Evolutionary conservation across 2,888 invertebrate genomes (phyloP).

Genomic region (Aspidapion aeneum): DNA sequence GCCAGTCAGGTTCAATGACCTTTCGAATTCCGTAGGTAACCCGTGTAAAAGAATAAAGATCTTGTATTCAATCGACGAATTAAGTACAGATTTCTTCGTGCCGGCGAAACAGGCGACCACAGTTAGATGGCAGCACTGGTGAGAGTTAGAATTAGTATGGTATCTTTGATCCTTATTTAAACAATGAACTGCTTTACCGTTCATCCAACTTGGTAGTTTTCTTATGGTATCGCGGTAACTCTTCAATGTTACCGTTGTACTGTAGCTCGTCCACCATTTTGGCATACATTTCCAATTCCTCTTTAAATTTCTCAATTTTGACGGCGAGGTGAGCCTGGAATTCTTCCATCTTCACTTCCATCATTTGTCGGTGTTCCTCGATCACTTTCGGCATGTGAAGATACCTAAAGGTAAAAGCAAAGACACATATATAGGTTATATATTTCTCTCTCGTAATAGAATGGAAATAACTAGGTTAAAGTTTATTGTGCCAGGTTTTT

Average conservation of each 20-base stretch:
- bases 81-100: too few species aligned
- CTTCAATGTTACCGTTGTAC: slow-evolving; percentile 81
- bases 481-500: too few species aligned
- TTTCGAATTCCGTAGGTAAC: too few species aligned
- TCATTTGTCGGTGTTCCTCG: slow-evolving; percentile 76
- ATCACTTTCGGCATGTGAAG: slow-evolving; percentile 76
- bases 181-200: slow-evolving; percentile 48
- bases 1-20: too few species aligned
- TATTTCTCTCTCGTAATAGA: slow-evolving; percentile 5
- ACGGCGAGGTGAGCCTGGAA: slow-evolving; percentile 79
- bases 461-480: too few species aligned
- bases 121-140: too few species aligned
- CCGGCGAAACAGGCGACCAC: too few species aligned
- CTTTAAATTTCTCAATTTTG: slow-evolving; percentile 76
- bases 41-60: too few species aligned
- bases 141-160: too few species aligned
- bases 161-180: too few species aligned
- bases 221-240: slow-evolving; percentile 77
- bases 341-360: slow-evolving; percentile 78
- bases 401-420: slow-evolving; percentile 51
- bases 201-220: slow-evolving; percentile 77
- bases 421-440: background rate
- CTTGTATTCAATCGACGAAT: too few species aligned
- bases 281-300: slow-evolving; percentile 76
- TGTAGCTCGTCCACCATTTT: slow-evolving; percentile 82